Evolutionary conservation across 2,113 vertebrate species (phyloP).

Genomic region (Platycercus adscitus): DNA sequence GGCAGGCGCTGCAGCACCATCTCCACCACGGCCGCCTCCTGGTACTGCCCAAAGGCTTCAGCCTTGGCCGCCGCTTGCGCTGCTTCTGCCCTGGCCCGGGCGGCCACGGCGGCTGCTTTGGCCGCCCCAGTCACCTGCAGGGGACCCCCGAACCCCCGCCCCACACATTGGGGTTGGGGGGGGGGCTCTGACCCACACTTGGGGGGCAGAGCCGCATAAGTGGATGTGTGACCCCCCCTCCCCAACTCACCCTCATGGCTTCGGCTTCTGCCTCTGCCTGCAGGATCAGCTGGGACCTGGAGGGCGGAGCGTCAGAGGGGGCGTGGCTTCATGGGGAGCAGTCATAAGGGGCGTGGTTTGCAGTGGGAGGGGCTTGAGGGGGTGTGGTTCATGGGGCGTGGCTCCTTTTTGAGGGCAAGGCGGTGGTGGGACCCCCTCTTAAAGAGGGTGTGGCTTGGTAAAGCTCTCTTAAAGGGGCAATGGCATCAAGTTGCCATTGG

Average conservation of each 20-base stretch:
- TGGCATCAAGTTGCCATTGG: fast-evolving
- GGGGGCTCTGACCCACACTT: not conserved
- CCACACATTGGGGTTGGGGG: too few species aligned
- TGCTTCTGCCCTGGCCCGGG: not conserved
- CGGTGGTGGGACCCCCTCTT: not conserved
- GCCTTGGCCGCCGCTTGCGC: not conserved
- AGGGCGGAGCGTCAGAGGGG: not conserved
- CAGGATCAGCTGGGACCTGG: not conserved
- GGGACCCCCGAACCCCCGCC: not conserved
- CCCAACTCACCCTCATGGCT: not conserved
- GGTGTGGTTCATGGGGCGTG: too few species aligned
- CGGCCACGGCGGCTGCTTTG: not conserved
- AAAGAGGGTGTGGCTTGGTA: too few species aligned
- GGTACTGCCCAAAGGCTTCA: not conserved
- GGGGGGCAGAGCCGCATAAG: not conserved
- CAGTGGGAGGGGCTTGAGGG: not conserved
- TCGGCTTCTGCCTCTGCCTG: not conserved
- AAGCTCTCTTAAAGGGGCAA: not conserved
- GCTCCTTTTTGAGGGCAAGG: not conserved
- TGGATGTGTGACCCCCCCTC: too few species aligned
- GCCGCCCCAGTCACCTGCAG: not conserved
- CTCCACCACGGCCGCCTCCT: not conserved
- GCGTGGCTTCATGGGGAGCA: not conserved
- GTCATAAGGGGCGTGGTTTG: fast-evolving
- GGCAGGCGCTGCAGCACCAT: not conserved